Evolutionary conservation across 2,888 invertebrate genomes (phyloP).

Genomic region (Pocota personata): DNA sequence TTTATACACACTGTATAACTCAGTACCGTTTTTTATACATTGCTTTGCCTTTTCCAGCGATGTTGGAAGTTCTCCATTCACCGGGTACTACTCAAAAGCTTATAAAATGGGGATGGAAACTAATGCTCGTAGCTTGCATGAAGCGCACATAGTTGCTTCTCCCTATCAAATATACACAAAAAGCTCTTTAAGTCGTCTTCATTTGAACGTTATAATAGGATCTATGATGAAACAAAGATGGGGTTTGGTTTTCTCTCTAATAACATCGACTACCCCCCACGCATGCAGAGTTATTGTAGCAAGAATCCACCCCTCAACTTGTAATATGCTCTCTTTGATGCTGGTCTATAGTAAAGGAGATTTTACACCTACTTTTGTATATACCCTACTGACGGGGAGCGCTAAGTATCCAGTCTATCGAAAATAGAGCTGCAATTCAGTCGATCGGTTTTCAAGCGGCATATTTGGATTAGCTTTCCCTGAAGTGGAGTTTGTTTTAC

Average conservation of each 20-base stretch:
- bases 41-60: background rate
- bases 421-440: constrained; percentile 46
- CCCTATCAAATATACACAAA: constrained; percentile 6
- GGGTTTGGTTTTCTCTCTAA: constrained; percentile 36
- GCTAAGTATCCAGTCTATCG: constrained; percentile 45
- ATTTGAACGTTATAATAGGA: constrained; percentile 10
- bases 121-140: background rate
- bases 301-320: constrained; percentile 28
- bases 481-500: constrained; percentile 16
- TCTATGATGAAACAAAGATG: constrained; percentile 11
- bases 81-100: background rate
- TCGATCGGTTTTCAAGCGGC: constrained; percentile 28
- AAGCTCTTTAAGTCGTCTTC: constrained; percentile 24
- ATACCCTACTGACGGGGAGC: constrained; percentile 31
- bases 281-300: background rate
- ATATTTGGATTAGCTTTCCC: constrained; percentile 15
- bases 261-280: background rate
- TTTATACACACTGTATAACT: background rate
- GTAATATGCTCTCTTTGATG: constrained; percentile 23
- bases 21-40: background rate
- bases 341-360: constrained; percentile 8
- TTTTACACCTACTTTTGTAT: constrained; percentile 42
- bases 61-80: background rate
- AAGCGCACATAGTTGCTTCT: background rate
- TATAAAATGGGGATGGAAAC: background rate